These are phyloP conservation scores for Lepidurus couesii DNA, from an alignment of 1,140 invertebrate genomes.

Conservation along the genomic window DNA sequence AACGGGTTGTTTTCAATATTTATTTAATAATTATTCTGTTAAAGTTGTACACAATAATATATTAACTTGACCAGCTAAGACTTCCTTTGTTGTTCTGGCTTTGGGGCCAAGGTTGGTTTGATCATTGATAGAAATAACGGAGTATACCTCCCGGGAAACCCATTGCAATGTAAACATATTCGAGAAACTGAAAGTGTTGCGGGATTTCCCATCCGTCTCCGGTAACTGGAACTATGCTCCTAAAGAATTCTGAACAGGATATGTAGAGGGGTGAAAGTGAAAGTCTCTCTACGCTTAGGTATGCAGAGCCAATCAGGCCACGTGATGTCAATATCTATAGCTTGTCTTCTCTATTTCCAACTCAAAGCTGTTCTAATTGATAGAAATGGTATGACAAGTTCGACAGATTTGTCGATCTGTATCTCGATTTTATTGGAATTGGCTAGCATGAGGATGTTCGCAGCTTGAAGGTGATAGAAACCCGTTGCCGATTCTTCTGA, in stretches of 20 bases:
- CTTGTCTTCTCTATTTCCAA: neutral
- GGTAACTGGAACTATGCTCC: neutral
- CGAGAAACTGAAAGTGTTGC: slow-evolving; percentile 13
- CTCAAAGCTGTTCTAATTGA: no score
- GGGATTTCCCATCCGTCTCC: neutral
- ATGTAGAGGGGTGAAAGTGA: neutral
- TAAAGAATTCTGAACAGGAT: neutral
- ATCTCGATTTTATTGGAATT: no score
- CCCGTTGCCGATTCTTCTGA: no score
- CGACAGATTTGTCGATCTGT: no score
- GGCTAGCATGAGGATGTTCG: no score
- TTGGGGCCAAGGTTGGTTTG: neutral
- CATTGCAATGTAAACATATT: neutral
- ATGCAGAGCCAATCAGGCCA: neutral
- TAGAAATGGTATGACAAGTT: no score
- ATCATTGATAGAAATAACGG: neutral
- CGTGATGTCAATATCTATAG: neutral
- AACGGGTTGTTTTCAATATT: no score
- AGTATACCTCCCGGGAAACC: neutral
- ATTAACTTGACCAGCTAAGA: neutral
- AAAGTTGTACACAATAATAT: no score
- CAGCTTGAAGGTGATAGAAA: no score
- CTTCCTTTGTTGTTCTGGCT: neutral
- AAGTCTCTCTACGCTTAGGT: neutral
- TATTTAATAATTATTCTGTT: no score